Percentiles rank a stretch among this genome's conserved stretches.
Evolutionary conservation across 2,888 invertebrate genomes (phyloP).

Genomic region (Gasteruption jaculator): DNA sequence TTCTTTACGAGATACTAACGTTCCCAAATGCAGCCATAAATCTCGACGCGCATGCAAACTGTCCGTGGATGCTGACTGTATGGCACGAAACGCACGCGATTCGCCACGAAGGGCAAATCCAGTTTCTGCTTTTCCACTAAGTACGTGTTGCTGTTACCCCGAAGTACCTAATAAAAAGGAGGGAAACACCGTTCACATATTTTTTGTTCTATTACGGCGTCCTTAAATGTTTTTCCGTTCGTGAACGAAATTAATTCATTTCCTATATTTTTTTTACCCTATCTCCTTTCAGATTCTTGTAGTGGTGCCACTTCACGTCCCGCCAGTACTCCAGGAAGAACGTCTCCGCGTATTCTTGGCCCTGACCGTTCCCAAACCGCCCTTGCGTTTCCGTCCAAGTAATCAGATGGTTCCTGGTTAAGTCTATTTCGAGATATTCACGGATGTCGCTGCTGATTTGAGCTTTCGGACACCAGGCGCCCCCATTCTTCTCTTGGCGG

Average conservation of each 20-base stretch:
- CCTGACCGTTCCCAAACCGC: constrained; percentile 85
- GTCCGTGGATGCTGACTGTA: constrained; percentile 81
- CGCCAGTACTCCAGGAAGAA: constrained; percentile 83
- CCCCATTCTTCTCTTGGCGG: constrained; percentile 79
- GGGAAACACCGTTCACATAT: no score
- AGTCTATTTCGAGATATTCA: constrained; percentile 80
- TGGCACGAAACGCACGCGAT: constrained; percentile 82
- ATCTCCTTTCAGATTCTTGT: constrained; percentile 73
- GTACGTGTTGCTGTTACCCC: constrained; percentile 75
- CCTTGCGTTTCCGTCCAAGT: constrained; percentile 87
- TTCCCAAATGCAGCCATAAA: constrained; percentile 80
- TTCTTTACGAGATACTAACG: constrained; percentile 58
- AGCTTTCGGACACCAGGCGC: constrained; percentile 89
- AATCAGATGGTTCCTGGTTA: constrained; percentile 70
- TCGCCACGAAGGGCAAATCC: constrained; percentile 81
- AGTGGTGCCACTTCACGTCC: constrained; percentile 69
- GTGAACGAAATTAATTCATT: no score
- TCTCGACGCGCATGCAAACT: constrained; percentile 88
- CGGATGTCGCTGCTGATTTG: constrained; percentile 71
- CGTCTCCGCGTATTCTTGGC: constrained; percentile 81
- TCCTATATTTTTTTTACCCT: constrained; percentile 70
- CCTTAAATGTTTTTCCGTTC: no score
- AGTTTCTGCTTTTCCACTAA: constrained; percentile 66
- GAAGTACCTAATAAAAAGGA: constrained; percentile 64
- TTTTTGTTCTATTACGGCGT: no score